phyloP scores from a whole-genome alignment of 2,888 invertebrate genomes.

The Atherix ibis region DNA sequence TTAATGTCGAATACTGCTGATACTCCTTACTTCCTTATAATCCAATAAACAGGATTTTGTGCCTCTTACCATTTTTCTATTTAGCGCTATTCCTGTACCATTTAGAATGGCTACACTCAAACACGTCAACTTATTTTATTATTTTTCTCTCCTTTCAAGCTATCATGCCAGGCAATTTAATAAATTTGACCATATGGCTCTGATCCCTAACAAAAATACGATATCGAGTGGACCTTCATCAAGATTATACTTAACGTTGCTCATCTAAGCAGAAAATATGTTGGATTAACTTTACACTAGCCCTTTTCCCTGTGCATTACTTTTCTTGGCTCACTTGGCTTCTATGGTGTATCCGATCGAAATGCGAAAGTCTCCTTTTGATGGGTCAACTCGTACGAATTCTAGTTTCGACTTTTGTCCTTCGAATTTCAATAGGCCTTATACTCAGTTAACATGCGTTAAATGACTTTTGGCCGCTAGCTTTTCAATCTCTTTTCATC shows the following conservation, averaged over 20 bases:
- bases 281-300: conserved; percentile 11
- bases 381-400: too few species aligned
- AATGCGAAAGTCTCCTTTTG: too few species aligned
- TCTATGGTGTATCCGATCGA: too few species aligned
- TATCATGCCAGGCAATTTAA: conserved; percentile 8
- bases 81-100: too few species aligned
- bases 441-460: too few species aligned
- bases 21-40: background rate
- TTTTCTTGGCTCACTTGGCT: background rate
- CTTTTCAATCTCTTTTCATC: too few species aligned
- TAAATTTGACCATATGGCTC: conserved; percentile 12
- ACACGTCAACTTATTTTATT: background rate
- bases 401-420: too few species aligned
- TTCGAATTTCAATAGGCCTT: too few species aligned
- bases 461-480: too few species aligned
- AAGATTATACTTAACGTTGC: conserved; percentile 12
- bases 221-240: conserved; percentile 11
- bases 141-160: background rate
- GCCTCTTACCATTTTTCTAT: too few species aligned
- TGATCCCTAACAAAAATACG: conserved; percentile 11
- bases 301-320: conserved; percentile 4
- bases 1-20: too few species aligned
- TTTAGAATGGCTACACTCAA: too few species aligned
- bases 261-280: conserved; percentile 12
- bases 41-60: background rate